These are phyloP conservation scores for Acleris emargana DNA, from an alignment of 2,888 invertebrate species.

Conservation along the genomic window DNA sequence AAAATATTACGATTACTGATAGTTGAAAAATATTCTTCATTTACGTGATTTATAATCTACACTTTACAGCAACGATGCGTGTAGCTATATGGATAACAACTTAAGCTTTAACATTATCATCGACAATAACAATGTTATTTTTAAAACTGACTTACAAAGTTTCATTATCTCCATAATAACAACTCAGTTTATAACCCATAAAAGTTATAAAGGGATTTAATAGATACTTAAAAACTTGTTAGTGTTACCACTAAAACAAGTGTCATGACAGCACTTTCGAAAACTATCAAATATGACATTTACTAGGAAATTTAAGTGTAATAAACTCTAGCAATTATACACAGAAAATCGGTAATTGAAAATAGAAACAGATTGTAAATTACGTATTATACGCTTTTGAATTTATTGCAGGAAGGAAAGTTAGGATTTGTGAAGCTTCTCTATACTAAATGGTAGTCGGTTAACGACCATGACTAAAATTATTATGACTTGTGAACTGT, in stretches of 20 bases:
- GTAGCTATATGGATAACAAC: background rate
- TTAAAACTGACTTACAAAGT: conserved; percentile 16
- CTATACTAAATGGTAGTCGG: background rate
- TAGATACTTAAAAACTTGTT: conserved; percentile 23
- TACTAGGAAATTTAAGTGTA: conserved; percentile 23
- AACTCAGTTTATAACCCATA: conserved; percentile 26
- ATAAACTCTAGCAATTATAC: conserved; percentile 13
- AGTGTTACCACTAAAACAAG: conserved; percentile 19
- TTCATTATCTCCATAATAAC: conserved; percentile 22
- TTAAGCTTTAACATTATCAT: background rate
- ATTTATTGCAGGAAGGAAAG: background rate
- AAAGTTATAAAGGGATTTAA: conserved; percentile 27
- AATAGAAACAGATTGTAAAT: background rate
- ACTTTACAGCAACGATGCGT: too few relatives aligned
- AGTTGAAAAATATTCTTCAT: too few relatives aligned
- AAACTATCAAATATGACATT: conserved; percentile 26
- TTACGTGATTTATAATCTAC: too few relatives aligned
- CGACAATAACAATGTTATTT: too few relatives aligned
- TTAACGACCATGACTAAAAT: too few relatives aligned
- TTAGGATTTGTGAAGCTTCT: background rate
- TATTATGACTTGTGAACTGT: too few relatives aligned
- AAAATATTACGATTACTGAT: too few relatives aligned
- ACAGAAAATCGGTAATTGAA: background rate
- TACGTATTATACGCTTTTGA: background rate
- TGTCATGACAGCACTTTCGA: conserved; percentile 19